Base-by-base conservation (phyloP, 2,113 vertebrate species). In the Malurus melanocephalus region DNA sequence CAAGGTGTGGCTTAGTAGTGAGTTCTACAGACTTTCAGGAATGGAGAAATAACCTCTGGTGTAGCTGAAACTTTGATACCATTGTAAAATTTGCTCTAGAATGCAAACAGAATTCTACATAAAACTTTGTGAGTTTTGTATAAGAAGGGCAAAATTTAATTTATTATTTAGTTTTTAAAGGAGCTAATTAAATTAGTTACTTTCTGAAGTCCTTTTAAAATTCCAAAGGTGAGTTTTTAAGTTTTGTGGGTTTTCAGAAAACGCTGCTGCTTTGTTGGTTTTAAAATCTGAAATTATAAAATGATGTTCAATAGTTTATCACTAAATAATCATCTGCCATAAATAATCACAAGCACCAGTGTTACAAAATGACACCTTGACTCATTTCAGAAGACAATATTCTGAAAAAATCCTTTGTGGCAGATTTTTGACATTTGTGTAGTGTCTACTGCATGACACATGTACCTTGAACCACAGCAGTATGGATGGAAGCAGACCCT, bases 341-440 rank as follows among this genome's bases (percentile, higher is more conserved):
- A 94, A 89, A 80, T 92, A 90, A 71, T 80, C 46, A 72, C 9
- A 8, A 72, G 51, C 72, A 86, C 55, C 38, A 22, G 30, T 71
- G 42, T 91, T 89, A 89, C 55, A 55, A 57, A 93, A 71, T 57
- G 14, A 49, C 55, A 61, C 86, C 45, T 95, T 87, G n/a, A 90
- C 77, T 95, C 33, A 67, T 92, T 88, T 74, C 92, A 55, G 79
- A 76, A 73, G 69, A 83, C 65, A 76, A 40, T 80, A 26, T 57
- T 85, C 68, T 92, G 85, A 89, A 80, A 42, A 90, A 80, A 86
- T 93, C 62, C 73, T 57, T 67, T 95, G 87, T 85, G 87, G 80
- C 92, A 95, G 85, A 65, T 84, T 93, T 95, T 92, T 82, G 78
- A 94, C 75, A 24, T 94, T 84, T 85, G 82, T 45, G 40, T 75